Base-by-base conservation (phyloP, 2,797 vertebrate genomes). In the Neopelma chrysocephalum region DNA sequence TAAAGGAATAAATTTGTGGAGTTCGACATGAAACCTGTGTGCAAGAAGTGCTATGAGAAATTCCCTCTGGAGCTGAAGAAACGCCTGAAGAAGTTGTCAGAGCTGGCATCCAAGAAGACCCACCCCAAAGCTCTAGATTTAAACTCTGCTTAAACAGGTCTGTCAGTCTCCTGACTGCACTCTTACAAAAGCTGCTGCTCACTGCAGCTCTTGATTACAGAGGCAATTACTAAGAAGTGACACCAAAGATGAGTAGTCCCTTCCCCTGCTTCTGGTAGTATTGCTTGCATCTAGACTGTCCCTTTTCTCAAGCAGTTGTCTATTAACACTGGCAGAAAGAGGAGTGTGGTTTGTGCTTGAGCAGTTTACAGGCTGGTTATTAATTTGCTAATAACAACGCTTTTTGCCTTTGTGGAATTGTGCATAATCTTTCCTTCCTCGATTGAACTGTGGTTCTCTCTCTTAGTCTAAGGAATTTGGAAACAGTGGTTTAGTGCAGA, bases 1-100 rank as follows among this genome's bases (percentile, higher is more conserved):
- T 94, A 71, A 89, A 98, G 98, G 97, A 98, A 98, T 96, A 98
- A 98, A 93, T 98, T 98, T 90, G 98, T 98, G 97, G 98, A 98
- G 90, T 98, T 98, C 17, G 98, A 98, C 87, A 98, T 98, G 98
- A 98, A 98, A 88, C 98, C 98, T 0, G 97, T 98, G 34, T 98
- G 98, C 87, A 98, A 98, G 96, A 97, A 96, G 48, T 98, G 98
- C 90, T 98, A 98, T 6, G 98, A 98, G 94, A 98, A 97, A 50
- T 98, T 98, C 83, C 98, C 98, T 1, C 93, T 98, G 96, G 98
- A 98, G 91, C 96, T 98, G 93, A 98, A 98, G 96, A 98, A 98
- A 89, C 96, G 98, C 31, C 96, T 98, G 95, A 98, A 98, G 96
- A 98, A 98, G 42, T 88, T 98, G 79, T 97, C 97, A 3, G 98